Percentiles rank a stretch among this genome's conserved stretches.
phyloP scores from a whole-genome alignment of 2,113 vertebrate genomes.

The Thalassoma bifasciatum region DNA sequence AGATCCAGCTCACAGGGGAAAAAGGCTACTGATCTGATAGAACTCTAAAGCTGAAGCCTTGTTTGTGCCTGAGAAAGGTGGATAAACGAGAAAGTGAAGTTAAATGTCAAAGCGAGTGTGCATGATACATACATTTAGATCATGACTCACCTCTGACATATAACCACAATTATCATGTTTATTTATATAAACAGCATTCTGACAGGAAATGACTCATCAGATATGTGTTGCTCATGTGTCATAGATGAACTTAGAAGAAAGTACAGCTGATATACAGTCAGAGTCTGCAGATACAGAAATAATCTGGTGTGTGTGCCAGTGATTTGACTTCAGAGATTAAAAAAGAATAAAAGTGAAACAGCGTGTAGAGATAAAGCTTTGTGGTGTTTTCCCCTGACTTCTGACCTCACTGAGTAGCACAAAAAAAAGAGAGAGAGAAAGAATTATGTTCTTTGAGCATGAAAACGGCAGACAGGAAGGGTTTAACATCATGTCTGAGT shows the following conservation, averaged over 20 bases:
- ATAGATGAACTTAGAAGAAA: neutral
- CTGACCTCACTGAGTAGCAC: neutral
- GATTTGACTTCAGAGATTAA: slow-evolving; percentile 21
- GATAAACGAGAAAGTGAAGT: neutral
- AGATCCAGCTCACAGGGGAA: neutral
- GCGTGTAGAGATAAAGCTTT: slow-evolving; percentile 1
- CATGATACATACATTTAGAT: neutral
- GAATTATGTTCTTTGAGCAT: neutral
- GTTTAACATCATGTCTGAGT: neutral
- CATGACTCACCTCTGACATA: slow-evolving; percentile 13
- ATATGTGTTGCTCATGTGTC: neutral
- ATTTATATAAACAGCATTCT: neutral
- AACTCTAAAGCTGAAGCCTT: neutral
- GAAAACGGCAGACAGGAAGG: neutral
- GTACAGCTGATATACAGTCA: neutral
- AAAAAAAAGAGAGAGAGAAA: no score
- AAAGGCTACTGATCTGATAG: neutral
- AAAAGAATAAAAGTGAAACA: slow-evolving; percentile 2
- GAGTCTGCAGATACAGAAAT: neutral
- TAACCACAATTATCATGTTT: slow-evolving; percentile 1
- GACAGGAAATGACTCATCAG: slow-evolving; percentile 9
- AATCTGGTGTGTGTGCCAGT: neutral
- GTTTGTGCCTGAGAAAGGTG: neutral
- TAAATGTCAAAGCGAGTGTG: neutral
- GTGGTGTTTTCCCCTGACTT: neutral